These are phyloP conservation scores for Carposina sasakii DNA, from an alignment of 1,140 invertebrate genomes.

Conservation along the genomic window DNA sequence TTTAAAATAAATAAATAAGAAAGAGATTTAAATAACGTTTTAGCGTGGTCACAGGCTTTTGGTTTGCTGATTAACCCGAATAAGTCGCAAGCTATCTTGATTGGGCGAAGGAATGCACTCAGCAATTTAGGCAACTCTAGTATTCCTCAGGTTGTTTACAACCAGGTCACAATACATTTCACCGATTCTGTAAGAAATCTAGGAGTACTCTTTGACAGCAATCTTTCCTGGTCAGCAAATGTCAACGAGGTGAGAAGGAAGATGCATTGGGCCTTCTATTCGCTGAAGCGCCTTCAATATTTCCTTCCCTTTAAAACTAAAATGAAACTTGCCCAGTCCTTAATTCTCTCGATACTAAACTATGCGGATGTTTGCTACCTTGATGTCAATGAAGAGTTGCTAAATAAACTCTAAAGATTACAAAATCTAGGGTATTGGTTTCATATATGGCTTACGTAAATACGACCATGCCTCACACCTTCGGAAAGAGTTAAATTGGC, in stretches of 20 bases:
- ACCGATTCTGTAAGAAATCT: background rate
- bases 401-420: background rate
- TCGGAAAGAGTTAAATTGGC: background rate
- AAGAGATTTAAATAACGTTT: too few relatives aligned
- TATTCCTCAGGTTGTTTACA: background rate
- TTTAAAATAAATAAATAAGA: too few relatives aligned
- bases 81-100: background rate
- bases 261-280: background rate
- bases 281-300: background rate
- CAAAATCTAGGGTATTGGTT: background rate
- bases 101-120: background rate
- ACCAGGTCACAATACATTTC: background rate
- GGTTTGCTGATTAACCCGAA: background rate
- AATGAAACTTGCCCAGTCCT: background rate
- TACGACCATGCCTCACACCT: background rate
- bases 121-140: background rate
- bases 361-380: background rate
- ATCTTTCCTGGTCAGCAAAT: background rate
- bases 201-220: background rate
- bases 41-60: background rate
- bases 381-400: background rate
- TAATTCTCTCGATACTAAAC: background rate
- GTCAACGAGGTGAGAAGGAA: background rate
- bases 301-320: background rate
- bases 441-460: background rate